These are phyloP conservation scores for Syngnathoides biaculeatus DNA, from an alignment of 2,113 vertebrate species.

Conservation along the genomic window DNA sequence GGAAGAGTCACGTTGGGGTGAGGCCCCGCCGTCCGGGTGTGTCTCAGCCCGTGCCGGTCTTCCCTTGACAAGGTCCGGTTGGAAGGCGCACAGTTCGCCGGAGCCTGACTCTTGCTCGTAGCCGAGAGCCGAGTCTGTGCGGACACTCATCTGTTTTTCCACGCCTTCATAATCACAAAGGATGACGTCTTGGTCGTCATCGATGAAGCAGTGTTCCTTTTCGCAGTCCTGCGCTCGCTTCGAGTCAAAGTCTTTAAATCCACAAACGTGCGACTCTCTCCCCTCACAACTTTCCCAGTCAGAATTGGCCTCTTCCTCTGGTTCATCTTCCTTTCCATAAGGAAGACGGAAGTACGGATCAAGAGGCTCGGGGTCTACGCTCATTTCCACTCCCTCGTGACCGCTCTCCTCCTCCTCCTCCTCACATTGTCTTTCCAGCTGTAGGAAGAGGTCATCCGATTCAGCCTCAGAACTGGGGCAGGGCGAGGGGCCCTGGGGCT, in stretches of 20 bases:
- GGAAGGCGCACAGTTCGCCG: slow-evolving; percentile 62
- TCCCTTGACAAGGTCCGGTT: slow-evolving; percentile 48
- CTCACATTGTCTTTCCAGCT: slow-evolving; percentile 87
- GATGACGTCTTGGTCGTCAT: slow-evolving; percentile 50
- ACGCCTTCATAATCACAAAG: slow-evolving; percentile 23
- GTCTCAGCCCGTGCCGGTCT: slow-evolving; percentile 58
- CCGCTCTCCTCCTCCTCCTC: slow-evolving; percentile 63
- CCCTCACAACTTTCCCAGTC: slow-evolving; percentile 31
- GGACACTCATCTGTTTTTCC: slow-evolving; percentile 54
- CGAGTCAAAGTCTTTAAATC: slow-evolving; percentile 33
- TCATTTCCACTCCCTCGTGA: slow-evolving; percentile 55
- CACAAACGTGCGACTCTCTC: slow-evolving; percentile 27
- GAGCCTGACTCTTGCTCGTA: slow-evolving; percentile 65
- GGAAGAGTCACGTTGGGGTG: slow-evolving; percentile 48
- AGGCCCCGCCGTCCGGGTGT: slow-evolving; percentile 60
- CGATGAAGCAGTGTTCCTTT: slow-evolving; percentile 59
- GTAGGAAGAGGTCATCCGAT: slow-evolving; percentile 92
- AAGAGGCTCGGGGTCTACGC: slow-evolving; percentile 53
- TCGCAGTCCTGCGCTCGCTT: slow-evolving; percentile 55
- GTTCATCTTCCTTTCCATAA: slow-evolving; percentile 53
- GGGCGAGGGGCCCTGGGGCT: slow-evolving; percentile 63
- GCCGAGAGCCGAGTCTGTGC: slow-evolving; percentile 57
- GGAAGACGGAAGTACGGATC: slow-evolving; percentile 54
- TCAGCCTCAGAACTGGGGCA: slow-evolving; percentile 80
- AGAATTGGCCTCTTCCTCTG: slow-evolving; percentile 23